Percentiles rank a stretch among this genome's conserved stretches.
These are phyloP conservation scores for Pollenia amentaria DNA, from an alignment of 2,888 invertebrate genomes.

Conservation along the genomic window DNA sequence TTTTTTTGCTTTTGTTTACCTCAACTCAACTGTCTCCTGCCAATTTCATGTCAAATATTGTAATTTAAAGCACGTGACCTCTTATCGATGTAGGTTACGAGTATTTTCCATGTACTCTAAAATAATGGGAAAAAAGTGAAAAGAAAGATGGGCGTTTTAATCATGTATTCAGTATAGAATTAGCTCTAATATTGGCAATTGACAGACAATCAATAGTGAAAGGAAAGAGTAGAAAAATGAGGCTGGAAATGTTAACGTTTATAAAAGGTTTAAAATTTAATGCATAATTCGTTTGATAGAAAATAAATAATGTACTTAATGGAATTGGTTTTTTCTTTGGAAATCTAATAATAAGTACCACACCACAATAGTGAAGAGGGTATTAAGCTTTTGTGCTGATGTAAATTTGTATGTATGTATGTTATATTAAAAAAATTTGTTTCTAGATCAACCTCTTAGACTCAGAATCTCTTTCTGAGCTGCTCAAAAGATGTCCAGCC, in stretches of 20 bases:
- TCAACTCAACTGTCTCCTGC: constrained; percentile 66
- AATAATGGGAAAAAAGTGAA: constrained; percentile 23
- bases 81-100: constrained; percentile 65
- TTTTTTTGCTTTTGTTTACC: constrained; percentile 43
- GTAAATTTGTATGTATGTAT: too few relatives aligned
- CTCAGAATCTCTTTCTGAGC: too few relatives aligned
- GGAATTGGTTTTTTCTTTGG: too few relatives aligned
- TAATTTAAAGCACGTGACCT: constrained; percentile 73
- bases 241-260: neutral
- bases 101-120: constrained; percentile 31
- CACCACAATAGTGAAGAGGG: too few relatives aligned
- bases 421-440: too few relatives aligned
- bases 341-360: too few relatives aligned
- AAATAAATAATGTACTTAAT: too few relatives aligned
- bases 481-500: too few relatives aligned
- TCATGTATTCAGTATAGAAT: constrained; percentile 33
- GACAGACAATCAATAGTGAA: constrained; percentile 1
- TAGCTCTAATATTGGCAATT: constrained; percentile 41
- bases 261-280: neutral
- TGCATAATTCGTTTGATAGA: neutral
- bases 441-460: too few relatives aligned
- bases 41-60: constrained; percentile 72
- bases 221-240: neutral
- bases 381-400: too few relatives aligned
- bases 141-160: constrained; percentile 52